Percentiles rank a stretch among this genome's conserved stretches.
These are phyloP conservation scores for Notoglanidium macrostoma DNA, from an alignment of 2,797 vertebrate species.

Conservation along the genomic window DNA sequence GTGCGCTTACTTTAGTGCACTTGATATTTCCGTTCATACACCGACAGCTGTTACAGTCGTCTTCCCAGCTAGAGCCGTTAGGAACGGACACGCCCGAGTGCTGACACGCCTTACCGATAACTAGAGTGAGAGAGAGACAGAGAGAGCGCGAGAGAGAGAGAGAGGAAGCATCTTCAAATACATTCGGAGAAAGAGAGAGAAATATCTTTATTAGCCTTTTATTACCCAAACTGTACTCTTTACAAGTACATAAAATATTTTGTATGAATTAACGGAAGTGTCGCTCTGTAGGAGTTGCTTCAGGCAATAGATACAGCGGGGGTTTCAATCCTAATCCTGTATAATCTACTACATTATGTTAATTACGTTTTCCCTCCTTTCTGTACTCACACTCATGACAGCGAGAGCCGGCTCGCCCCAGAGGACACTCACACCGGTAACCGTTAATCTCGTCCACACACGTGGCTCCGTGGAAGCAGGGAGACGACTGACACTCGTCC, in stretches of 20 bases:
- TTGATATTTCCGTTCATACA: conserved; percentile 82
- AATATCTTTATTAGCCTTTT: neutral
- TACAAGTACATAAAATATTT: neutral
- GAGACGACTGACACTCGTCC: conserved; percentile 94
- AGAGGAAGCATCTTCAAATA: neutral
- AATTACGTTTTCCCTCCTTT: neutral
- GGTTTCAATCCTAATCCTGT: neutral
- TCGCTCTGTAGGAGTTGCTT: too few species aligned
- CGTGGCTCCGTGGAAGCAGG: conserved; percentile 88
- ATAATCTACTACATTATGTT: neutral
- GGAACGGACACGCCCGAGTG: conserved; percentile 79
- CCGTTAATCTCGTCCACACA: conserved; percentile 92
- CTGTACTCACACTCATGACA: conserved; percentile 87
- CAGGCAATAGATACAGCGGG: too few species aligned
- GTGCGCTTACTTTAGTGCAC: conserved; percentile 85
- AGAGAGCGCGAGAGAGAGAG: neutral
- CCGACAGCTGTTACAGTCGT: conserved; percentile 90
- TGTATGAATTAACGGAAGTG: neutral
- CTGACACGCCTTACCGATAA: conserved; percentile 85
- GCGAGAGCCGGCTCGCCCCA: conserved; percentile 81
- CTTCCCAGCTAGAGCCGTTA: conserved; percentile 86
- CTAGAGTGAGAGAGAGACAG: conserved; percentile 64
- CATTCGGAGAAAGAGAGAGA: neutral
- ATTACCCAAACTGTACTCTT: neutral
- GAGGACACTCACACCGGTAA: conserved; percentile 86